Evolutionary conservation across 2,113 vertebrate genomes (phyloP).

Genomic region (Apodemus sylvaticus): DNA sequence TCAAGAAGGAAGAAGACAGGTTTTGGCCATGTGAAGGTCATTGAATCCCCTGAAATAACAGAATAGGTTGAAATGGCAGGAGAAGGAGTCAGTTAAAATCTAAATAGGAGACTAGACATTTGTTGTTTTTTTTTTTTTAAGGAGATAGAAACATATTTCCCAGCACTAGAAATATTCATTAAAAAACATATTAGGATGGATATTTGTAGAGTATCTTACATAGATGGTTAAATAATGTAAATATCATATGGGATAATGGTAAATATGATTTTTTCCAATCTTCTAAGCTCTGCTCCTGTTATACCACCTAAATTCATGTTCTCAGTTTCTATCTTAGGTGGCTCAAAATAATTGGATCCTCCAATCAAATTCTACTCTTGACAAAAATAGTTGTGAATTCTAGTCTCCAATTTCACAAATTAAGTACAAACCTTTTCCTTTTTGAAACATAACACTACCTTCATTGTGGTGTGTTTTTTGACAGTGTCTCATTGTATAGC

Average conservation of each 20-base stretch:
- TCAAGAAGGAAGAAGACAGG: background rate
- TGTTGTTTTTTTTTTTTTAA: background rate
- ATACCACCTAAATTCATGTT: background rate
- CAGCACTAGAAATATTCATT: constrained; percentile 23
- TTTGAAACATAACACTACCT: background rate
- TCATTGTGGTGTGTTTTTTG: background rate
- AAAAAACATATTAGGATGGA: background rate
- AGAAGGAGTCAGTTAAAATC: background rate
- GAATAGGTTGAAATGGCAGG: background rate
- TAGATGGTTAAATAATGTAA: background rate
- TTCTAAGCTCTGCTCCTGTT: background rate
- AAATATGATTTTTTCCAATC: constrained; percentile 55
- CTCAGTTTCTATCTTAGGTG: background rate
- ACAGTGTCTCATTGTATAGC: background rate
- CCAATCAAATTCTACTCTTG: background rate
- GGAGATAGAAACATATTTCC: constrained; percentile 1
- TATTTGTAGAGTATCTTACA: constrained; percentile 10
- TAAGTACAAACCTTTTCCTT: background rate
- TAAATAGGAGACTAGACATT: constrained; percentile 24
- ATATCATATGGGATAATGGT: background rate
- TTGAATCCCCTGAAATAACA: constrained; percentile 27
- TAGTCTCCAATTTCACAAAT: background rate
- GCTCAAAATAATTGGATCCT: background rate
- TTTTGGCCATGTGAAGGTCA: background rate
- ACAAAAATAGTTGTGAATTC: constrained; percentile 22